A percentile compares a stretch with the other conserved stretches of the same genome.
Evolutionary conservation across 2,113 vertebrate genomes (phyloP).

Genomic region (Caracal caracal): DNA sequence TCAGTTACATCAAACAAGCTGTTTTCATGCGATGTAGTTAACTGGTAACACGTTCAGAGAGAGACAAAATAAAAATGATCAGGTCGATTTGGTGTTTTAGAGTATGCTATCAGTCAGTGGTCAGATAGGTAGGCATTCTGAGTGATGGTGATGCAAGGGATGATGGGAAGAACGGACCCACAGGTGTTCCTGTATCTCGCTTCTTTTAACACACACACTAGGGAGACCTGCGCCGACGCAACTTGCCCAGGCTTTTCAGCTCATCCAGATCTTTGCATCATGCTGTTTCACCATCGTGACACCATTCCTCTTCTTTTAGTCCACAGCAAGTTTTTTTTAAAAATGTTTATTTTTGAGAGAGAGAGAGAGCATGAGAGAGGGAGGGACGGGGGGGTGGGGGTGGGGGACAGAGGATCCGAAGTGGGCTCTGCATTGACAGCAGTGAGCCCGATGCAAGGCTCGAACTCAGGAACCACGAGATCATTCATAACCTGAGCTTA

Average conservation of each 20-base stretch:
- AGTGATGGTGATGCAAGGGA: background rate
- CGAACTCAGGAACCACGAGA: no score
- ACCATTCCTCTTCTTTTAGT: background rate
- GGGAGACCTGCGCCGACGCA: background rate
- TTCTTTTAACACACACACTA: background rate
- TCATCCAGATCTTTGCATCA: background rate
- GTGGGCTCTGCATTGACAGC: no score
- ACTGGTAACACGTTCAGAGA: background rate
- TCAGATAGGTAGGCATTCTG: background rate
- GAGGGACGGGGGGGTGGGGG: no score
- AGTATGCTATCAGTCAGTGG: background rate
- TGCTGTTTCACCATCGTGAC: background rate
- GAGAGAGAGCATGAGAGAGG: no score
- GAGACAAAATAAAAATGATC: slow-evolving; percentile 10
- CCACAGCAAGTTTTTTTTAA: background rate
- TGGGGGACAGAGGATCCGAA: no score
- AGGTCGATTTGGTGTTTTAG: background rate
- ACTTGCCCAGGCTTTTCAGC: background rate
- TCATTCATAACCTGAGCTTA: no score
- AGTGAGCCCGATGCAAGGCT: no score
- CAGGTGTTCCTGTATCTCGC: background rate
- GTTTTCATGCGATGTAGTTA: background rate
- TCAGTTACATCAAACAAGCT: background rate
- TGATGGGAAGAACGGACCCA: background rate
- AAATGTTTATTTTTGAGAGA: no score